Percentiles rank a stretch among this genome's conserved stretches.
Evolutionary conservation across 2,113 vertebrate species (phyloP).

Genomic region (Coracopsis vasa): DNA sequence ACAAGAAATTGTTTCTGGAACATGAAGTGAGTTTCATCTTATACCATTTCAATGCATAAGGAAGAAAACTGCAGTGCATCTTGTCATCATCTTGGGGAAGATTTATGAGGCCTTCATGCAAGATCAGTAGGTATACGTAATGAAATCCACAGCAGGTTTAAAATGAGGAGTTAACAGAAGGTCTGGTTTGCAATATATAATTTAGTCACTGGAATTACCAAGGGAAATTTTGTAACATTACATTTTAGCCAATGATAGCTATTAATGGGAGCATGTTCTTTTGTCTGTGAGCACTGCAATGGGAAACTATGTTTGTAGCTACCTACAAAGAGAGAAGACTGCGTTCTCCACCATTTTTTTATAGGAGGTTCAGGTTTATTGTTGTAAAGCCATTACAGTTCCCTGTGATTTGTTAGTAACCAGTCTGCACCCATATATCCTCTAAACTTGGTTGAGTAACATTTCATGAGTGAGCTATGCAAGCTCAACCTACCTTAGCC

Average conservation of each 20-base stretch:
- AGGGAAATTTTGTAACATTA: not conserved
- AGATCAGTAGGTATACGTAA: not conserved
- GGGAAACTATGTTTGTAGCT: not conserved
- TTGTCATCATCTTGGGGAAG: not conserved
- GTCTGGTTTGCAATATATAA: not conserved
- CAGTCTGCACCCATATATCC: not conserved
- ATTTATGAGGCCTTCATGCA: constrained; percentile 9
- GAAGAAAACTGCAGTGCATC: not conserved
- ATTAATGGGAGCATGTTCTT: not conserved
- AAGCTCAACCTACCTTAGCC: not conserved
- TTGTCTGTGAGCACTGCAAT: not conserved
- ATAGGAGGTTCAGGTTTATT: not conserved
- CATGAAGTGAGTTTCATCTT: not conserved
- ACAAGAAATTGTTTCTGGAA: not conserved
- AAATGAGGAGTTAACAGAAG: not conserved
- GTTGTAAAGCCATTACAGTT: not conserved
- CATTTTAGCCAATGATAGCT: not conserved
- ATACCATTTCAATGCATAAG: not conserved
- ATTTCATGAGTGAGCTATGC: not conserved
- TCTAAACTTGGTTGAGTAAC: not conserved
- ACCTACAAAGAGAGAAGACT: not conserved
- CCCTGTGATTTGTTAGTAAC: not conserved
- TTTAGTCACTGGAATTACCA: not conserved
- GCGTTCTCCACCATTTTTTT: not conserved
- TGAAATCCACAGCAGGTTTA: not conserved